Evolutionary conservation across 2,113 vertebrate genomes (phyloP).

Genomic region (Talpa occidentalis): DNA sequence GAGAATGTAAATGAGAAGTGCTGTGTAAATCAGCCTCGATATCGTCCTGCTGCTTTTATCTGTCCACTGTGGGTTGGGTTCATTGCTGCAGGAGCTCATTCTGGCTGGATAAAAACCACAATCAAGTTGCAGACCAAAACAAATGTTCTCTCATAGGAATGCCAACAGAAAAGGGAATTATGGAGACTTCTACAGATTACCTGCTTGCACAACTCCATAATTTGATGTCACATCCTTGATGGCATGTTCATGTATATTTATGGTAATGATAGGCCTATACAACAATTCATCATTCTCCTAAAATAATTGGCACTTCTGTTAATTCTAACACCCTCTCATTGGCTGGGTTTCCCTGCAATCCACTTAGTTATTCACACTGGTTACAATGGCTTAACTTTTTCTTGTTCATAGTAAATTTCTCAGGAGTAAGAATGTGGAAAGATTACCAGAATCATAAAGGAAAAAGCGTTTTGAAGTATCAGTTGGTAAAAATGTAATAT

Average conservation of each 20-base stretch:
- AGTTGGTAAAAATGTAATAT: background rate
- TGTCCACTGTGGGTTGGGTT: background rate
- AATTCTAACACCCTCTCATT: background rate
- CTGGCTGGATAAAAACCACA: slow-evolving; percentile 29
- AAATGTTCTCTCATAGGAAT: background rate
- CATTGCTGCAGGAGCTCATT: background rate
- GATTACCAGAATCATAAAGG: background rate
- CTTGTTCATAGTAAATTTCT: background rate
- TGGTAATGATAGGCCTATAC: background rate
- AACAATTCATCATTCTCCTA: background rate
- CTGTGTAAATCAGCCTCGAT: background rate
- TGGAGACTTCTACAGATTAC: background rate
- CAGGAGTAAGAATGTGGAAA: background rate
- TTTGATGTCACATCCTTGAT: background rate
- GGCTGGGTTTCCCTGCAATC: background rate
- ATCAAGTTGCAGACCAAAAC: background rate
- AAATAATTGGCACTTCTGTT: background rate
- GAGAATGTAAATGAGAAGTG: background rate
- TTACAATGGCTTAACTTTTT: background rate
- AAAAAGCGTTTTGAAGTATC: background rate
- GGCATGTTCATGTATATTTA: background rate
- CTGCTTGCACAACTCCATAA: background rate
- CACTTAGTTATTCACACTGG: background rate
- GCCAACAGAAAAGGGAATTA: background rate
- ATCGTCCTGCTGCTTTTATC: slow-evolving; percentile 15